Evolutionary conservation across 92 coral and sea anemone genomes (phyloP).

Genomic region (Palythoa grandis): DNA sequence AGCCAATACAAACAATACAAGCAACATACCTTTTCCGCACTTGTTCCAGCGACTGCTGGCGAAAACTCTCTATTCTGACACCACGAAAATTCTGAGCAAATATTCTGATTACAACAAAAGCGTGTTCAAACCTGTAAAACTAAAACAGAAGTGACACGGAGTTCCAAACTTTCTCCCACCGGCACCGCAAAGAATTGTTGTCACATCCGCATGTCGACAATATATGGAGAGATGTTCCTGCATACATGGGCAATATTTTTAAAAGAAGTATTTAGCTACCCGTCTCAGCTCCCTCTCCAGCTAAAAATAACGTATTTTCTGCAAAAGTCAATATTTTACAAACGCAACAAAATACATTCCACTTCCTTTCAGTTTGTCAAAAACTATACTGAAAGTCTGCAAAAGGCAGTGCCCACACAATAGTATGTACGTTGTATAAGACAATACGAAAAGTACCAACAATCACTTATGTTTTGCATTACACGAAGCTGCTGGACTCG

Average conservation of each 20-base stretch:
- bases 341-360: background rate
- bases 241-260: background rate
- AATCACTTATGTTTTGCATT: conserved; percentile 2
- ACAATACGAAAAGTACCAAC: background rate
- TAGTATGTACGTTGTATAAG: conserved; percentile 13
- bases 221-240: background rate
- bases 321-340: background rate
- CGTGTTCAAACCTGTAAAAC: background rate
- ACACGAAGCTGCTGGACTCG: background rate
- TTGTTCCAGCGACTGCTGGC: conserved; percentile 21
- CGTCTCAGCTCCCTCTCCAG: background rate
- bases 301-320: background rate
- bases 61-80: background rate
- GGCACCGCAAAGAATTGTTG: background rate
- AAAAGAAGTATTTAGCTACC: background rate
- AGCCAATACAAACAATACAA: conserved; percentile 14
- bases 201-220: conserved; percentile 31
- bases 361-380: background rate
- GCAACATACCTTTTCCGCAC: conserved; percentile 9
- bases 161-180: background rate
- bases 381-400: background rate
- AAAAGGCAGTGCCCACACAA: conserved; percentile 21
- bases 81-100: background rate
- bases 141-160: conserved; percentile 22
- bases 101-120: conserved; percentile 3